Conservation (phyloP, 2,113 vertebrate species). For the Dolichotis patagonum region DNA sequence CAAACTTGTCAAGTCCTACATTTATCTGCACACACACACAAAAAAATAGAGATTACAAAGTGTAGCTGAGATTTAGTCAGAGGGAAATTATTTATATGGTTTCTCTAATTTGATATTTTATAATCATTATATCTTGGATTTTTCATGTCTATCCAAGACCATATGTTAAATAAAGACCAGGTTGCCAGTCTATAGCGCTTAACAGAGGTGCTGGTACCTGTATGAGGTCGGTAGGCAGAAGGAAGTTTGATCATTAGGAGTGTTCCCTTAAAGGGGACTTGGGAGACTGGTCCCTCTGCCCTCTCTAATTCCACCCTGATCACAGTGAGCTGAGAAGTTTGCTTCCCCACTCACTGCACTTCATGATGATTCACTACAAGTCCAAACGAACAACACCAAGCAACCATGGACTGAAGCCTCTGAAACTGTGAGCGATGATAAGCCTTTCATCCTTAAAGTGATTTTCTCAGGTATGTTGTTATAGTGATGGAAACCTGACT, state of each 20-base stretch:
- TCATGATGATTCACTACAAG: not conserved
- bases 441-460: not conserved
- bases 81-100: not conserved
- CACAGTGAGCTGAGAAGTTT: not conserved
- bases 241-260: not conserved
- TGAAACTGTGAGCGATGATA: not conserved
- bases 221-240: not conserved
- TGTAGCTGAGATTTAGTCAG: not conserved
- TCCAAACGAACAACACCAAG: not conserved
- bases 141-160: not conserved
- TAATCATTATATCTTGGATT: not conserved
- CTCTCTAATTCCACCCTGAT: not conserved
- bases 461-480: not conserved
- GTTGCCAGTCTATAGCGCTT: not conserved
- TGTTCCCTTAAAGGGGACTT: not conserved
- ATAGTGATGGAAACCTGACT: not conserved
- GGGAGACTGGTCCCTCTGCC: not conserved
- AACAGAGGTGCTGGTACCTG: not conserved
- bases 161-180: not conserved
- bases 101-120: constrained; percentile 12
- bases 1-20: not conserved
- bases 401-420: not conserved
- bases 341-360: too few relatives aligned
- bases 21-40: not conserved
- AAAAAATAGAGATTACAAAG: not conserved